A percentile compares a stretch with the other conserved stretches of the same genome.
phyloP scores from a whole-genome alignment of 2,888 invertebrate genomes.

The Lepas anatifera region DNA sequence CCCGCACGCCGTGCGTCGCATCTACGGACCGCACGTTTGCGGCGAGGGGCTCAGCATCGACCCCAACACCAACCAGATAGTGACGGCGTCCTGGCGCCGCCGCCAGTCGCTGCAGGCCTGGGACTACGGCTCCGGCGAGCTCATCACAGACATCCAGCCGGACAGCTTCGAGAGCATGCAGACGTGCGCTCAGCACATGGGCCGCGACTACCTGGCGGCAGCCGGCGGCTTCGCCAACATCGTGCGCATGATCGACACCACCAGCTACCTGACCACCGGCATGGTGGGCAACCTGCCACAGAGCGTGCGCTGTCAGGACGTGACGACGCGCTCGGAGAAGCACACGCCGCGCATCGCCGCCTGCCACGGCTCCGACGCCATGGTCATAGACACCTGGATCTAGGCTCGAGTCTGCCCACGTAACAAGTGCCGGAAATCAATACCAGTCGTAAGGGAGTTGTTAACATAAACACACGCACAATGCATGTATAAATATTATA shows the following conservation, averaged over 20 bases:
- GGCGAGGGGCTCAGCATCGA: slow-evolving; percentile 55
- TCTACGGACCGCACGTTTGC: slow-evolving; percentile 49
- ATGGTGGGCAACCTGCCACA: not conserved
- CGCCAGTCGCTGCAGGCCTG: slow-evolving; percentile 48
- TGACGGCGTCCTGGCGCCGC: slow-evolving; percentile 52
- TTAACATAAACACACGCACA: too few species aligned
- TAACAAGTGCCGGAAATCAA: too few species aligned
- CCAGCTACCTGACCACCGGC: not conserved
- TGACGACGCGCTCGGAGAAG: not conserved
- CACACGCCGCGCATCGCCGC: not conserved
- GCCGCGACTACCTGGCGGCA: not conserved
- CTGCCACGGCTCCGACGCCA: not conserved
- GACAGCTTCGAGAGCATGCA: not conserved
- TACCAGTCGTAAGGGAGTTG: too few species aligned
- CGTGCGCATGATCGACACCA: not conserved
- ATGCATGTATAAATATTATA: too few species aligned
- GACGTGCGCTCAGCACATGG: slow-evolving; percentile 2
- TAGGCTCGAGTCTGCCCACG: too few species aligned
- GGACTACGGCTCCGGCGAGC: slow-evolving; percentile 52
- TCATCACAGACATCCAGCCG: slow-evolving; percentile 38
- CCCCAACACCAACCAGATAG: slow-evolving; percentile 39
- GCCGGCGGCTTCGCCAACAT: slow-evolving; percentile 1
- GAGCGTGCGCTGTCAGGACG: slow-evolving; percentile 6
- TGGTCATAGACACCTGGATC: not conserved
- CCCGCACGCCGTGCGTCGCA: slow-evolving; percentile 45